A percentile compares a stretch with the other conserved stretches of the same genome.
phyloP scores from a whole-genome alignment of 2,797 vertebrate genomes.

The Semotilus atromaculatus region DNA sequence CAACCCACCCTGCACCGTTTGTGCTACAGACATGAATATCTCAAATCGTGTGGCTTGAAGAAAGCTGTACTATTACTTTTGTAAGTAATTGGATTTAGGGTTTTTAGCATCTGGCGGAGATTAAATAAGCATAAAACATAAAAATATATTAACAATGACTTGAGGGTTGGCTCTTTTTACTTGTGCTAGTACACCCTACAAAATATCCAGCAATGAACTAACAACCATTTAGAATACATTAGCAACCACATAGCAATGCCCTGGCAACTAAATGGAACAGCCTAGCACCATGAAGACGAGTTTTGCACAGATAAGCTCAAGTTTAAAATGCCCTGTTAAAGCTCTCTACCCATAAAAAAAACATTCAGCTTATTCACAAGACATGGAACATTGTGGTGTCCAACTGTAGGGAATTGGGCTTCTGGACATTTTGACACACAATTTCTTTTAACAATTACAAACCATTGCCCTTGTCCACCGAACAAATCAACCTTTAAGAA shows the following conservation, averaged over 20 bases:
- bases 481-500: slow-evolving; percentile 1
- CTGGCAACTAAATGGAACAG: neutral
- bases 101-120: neutral
- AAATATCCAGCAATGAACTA: neutral
- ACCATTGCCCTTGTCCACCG: slow-evolving; percentile 43
- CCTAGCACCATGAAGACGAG: neutral
- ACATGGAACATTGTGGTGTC: slow-evolving; percentile 11
- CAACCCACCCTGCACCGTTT: neutral
- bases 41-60: neutral
- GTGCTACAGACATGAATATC: neutral
- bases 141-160: neutral
- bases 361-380: slow-evolving; percentile 3
- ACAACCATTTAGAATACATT: neutral
- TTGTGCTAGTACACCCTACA: neutral
- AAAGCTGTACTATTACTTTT: slow-evolving; percentile 6
- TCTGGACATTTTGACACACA: slow-evolving; percentile 61
- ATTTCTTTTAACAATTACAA: slow-evolving; percentile 69
- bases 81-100: neutral
- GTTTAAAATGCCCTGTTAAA: neutral
- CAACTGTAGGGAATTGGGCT: slow-evolving; percentile 35
- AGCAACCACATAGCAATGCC: neutral
- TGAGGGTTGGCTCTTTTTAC: neutral
- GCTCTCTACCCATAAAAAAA: neutral
- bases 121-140: neutral
- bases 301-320: neutral